Evolutionary conservation across 1,140 invertebrate genomes (phyloP).

Genomic region (Octopus bimaculoides): DNA sequence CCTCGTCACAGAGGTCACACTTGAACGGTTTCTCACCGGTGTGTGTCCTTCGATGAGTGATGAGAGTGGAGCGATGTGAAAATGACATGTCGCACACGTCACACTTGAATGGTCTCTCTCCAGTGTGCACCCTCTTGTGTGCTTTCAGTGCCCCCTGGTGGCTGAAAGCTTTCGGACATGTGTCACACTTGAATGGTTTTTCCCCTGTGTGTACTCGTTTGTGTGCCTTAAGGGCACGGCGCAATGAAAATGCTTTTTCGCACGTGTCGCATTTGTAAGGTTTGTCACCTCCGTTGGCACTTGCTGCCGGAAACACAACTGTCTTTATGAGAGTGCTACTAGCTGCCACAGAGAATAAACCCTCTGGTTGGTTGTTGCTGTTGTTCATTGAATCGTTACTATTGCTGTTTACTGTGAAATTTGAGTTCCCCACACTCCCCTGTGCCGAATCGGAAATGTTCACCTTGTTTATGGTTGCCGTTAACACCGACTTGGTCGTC

Average conservation of each 20-base stretch:
- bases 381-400: no score
- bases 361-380: no score
- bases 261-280: constrained; percentile 97
- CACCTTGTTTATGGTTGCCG: background rate
- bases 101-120: constrained; percentile 66
- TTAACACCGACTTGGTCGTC: background rate
- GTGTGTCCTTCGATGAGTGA: background rate
- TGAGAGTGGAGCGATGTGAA: background rate
- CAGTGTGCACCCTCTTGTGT: constrained; percentile 88
- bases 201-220: constrained; percentile 27
- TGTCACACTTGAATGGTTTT: constrained; percentile 52
- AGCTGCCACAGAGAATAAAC: no score
- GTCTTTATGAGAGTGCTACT: no score
- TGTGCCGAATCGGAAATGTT: no score
- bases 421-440: no score
- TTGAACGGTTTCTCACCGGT: constrained; percentile 3
- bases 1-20: background rate
- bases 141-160: constrained; percentile 87
- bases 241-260: constrained; percentile 93
- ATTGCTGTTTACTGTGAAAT: no score
- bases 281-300: constrained; percentile 95
- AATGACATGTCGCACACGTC: constrained; percentile 88
- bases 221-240: constrained; percentile 79
- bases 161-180: constrained; percentile 80
- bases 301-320: constrained; percentile 60